These are phyloP conservation scores for Amphipyra berbera DNA, from an alignment of 2,888 invertebrate genomes.

Conservation along the genomic window DNA sequence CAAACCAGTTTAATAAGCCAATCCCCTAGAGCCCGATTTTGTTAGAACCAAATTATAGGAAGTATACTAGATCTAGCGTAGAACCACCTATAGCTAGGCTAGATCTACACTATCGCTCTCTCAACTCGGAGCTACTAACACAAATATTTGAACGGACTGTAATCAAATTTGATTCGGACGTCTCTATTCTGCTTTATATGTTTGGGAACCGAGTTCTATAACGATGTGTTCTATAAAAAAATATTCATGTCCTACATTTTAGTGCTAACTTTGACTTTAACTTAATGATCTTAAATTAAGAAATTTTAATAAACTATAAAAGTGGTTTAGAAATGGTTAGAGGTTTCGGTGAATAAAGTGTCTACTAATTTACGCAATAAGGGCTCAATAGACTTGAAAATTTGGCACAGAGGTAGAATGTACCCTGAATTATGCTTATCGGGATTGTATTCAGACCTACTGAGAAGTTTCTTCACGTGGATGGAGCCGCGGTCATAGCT, in stretches of 20 bases:
- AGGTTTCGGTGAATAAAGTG: too few relatives aligned
- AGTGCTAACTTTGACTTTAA: too few relatives aligned
- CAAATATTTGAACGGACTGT: constrained; percentile 54
- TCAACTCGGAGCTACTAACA: constrained; percentile 32
- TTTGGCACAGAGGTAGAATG: too few relatives aligned
- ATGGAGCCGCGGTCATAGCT: constrained; percentile 5
- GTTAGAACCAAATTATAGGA: constrained; percentile 77
- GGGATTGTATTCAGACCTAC: too few relatives aligned
- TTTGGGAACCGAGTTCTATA: constrained; percentile 26
- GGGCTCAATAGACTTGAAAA: too few relatives aligned
- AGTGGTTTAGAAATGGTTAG: too few relatives aligned
- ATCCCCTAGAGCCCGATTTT: constrained; percentile 67
- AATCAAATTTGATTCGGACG: constrained; percentile 47
- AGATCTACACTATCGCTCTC: constrained; percentile 38
- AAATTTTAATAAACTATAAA: too few relatives aligned
- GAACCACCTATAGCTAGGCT: constrained; percentile 28
- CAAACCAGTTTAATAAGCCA: constrained; percentile 70
- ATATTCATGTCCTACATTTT: constrained; percentile 5
- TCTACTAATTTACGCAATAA: too few relatives aligned
- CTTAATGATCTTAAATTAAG: too few relatives aligned
- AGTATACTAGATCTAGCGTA: constrained; percentile 51
- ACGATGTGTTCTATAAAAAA: constrained; percentile 26
- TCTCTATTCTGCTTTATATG: constrained; percentile 31
- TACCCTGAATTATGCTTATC: too few relatives aligned
- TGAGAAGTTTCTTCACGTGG: not conserved